Evolutionary conservation across 1,140 invertebrate species (phyloP), one percentile per base, ranked within the genome.

Genomic region (Aleiodes sp.): DNA sequence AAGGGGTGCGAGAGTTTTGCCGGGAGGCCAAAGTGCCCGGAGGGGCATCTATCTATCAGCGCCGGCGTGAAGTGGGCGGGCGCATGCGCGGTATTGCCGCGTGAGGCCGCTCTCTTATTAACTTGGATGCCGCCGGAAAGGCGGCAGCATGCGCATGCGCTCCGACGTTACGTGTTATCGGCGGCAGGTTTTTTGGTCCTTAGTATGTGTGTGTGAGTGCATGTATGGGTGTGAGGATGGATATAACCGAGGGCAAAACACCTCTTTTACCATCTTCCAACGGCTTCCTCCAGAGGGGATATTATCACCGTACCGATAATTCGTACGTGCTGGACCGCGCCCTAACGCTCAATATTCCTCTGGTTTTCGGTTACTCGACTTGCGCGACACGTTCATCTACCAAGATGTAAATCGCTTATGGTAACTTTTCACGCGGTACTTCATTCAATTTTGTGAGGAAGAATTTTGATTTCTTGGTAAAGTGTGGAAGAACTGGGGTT

Each of bases 11-110:
- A 62, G 52, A 56, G 33, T 35, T n/a, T 59, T 39, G 65, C 63
- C 65, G 52, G 68, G 62, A 72, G 73, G 74, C 66, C 71, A 72
- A 65, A 68, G 64, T 72, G 76, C 73, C 75, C 78, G 78, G 76
- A 79, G 80, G 82, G 78, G 81, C 82, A 84, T 85, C 84, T 86
- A 85, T 85, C 84, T 86, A 86, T 86, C 84, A 85, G 84, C 84
- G 84, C 82, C 82, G 83, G 84, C 82, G 84, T 84, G 84, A 86
- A 86, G 84, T 86, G 84, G 84, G 84, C 84, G 84, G 82, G 82
- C 79, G 84, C 84, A 85, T 84, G 83, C 83, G 83, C 82, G 77
- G 79, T 84, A 84, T 86, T 84, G 83, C 83, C 79, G 81, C 78
- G 75, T 83, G 81, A 78, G 80, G 82, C 84, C 78, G 84, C 82